Evolutionary conservation across 2,797 vertebrate species (phyloP), one percentile per base, ranked within the genome.

Genomic region (Cheracebus regulus): DNA sequence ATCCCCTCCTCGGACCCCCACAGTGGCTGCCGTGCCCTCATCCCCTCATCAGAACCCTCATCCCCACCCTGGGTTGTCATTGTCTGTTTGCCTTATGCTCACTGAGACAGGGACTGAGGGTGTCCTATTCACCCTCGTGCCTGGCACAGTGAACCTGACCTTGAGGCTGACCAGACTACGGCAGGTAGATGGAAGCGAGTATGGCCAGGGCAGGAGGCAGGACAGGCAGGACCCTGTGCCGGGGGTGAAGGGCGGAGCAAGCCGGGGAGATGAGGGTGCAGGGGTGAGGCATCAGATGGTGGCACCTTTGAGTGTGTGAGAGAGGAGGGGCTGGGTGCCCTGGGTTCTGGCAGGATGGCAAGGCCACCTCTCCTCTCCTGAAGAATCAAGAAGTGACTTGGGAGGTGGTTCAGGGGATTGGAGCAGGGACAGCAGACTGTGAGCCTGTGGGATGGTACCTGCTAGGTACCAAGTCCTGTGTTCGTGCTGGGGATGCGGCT

Each of bases 11-110:
- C 0, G 0, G 64, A 39, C 3, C 44, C 19, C 28, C 76, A 9
- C 7, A 14, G 39, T 4, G 39, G 57, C 20, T 1, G 0, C 67
- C 5, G 13, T 26, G 46, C 57, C 57, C 57, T 58, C 57, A 28
- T 61, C 6, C 19, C 36, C 36, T 76, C 9, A 0, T 17, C 22
- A 17, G 3, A 6, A 50, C 41, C 7, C 24, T 36, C 26, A 7
- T 24, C 48, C 64, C 28, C 22, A 48, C 41, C 48, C 58, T 44
- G 19, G 26, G n/a, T 4, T 19, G 76, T 58, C 57, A 58, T 36
- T 20, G 48, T 41, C 39, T 12, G 2, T 70, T 30, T 67, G 46
- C 78, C 52, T 28, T 41, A 33, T n/a, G 33, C 9, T 76, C 28
- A 85, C 39, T 7, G 15, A 84, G 79, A 48, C 48, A 55, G 24